Conservation (phyloP, 2,888 invertebrate genomes). For the Sisyra nigra region DNA sequence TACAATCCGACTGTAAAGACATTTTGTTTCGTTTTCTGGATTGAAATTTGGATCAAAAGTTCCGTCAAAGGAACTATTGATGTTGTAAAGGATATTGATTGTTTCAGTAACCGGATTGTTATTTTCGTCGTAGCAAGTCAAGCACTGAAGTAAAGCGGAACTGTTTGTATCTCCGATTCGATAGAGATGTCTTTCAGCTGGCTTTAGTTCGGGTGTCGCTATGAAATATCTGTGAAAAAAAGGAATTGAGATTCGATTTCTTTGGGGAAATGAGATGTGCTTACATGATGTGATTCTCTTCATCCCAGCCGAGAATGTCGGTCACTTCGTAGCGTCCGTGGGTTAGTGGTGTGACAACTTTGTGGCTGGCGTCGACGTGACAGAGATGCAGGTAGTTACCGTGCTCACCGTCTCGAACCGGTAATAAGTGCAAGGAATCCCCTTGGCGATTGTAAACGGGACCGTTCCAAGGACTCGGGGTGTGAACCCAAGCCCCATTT, state of each 20-base stretch:
- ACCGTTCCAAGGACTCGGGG: conserved; percentile 1
- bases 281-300: conserved; percentile 48
- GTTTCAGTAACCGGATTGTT: background rate
- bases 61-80: conserved; percentile 1
- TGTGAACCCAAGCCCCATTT: conserved; percentile 25
- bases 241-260: too few species aligned
- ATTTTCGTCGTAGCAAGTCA: conserved; percentile 33
- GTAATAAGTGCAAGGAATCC: conserved; percentile 21
- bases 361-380: conserved; percentile 21
- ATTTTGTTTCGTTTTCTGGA: conserved; percentile 14
- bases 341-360: conserved; percentile 37
- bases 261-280: conserved; percentile 23
- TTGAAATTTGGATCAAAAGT: background rate
- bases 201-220: conserved; percentile 59
- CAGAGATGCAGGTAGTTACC: conserved; percentile 42
- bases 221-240: conserved; percentile 54
- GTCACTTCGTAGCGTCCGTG: conserved; percentile 62
- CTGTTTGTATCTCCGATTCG: conserved; percentile 38
- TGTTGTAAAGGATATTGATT: conserved; percentile 18
- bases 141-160: conserved; percentile 30
- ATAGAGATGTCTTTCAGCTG: conserved; percentile 70
- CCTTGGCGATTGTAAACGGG: conserved; percentile 4
- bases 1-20: conserved; percentile 42
- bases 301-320: conserved; percentile 61
- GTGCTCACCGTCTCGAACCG: conserved; percentile 42